Conservation (phyloP, 30 jellyfish, hydroid and myxozoan genomes). For the Mastigias papua region DNA sequence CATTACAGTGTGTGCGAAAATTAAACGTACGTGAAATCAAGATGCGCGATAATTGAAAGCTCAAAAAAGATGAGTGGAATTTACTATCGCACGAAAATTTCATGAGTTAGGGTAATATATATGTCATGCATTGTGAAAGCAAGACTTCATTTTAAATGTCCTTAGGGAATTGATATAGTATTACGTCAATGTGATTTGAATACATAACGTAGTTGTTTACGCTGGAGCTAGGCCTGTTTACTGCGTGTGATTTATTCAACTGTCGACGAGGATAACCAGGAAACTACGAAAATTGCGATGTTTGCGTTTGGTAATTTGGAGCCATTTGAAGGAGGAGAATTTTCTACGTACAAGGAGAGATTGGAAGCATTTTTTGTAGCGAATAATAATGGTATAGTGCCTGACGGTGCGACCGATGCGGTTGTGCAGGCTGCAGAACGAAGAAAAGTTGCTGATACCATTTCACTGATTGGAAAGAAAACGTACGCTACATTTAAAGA, state of each 20-base stretch:
- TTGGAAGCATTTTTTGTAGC: slow-evolving; percentile 29
- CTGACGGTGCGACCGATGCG: slow-evolving; percentile 51
- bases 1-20: too few relatives aligned
- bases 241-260: slow-evolving; percentile 37
- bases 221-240: slow-evolving; percentile 44
- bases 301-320: slow-evolving; percentile 31
- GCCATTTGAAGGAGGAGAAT: slow-evolving; percentile 31
- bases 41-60: too few relatives aligned
- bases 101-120: too few relatives aligned
- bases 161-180: slow-evolving; percentile 28
- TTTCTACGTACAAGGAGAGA: slow-evolving; percentile 39
- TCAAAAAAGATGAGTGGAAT: too few relatives aligned
- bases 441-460: slow-evolving; percentile 40
- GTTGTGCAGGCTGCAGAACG: slow-evolving; percentile 44
- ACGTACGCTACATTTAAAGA: slow-evolving; percentile 41
- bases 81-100: too few relatives aligned
- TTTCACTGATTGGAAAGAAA: slow-evolving; percentile 43
- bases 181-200: slow-evolving; percentile 12
- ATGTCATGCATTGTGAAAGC: slow-evolving; percentile 33
- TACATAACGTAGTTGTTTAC: slow-evolving; percentile 4
- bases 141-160: slow-evolving; percentile 1
- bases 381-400: slow-evolving; percentile 39
- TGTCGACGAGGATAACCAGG: slow-evolving; percentile 48
- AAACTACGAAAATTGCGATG: slow-evolving; percentile 28
- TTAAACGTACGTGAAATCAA: too few relatives aligned